phyloP scores from a whole-genome alignment of 2,888 invertebrate genomes.

The Conops quadrifasciatus region DNA sequence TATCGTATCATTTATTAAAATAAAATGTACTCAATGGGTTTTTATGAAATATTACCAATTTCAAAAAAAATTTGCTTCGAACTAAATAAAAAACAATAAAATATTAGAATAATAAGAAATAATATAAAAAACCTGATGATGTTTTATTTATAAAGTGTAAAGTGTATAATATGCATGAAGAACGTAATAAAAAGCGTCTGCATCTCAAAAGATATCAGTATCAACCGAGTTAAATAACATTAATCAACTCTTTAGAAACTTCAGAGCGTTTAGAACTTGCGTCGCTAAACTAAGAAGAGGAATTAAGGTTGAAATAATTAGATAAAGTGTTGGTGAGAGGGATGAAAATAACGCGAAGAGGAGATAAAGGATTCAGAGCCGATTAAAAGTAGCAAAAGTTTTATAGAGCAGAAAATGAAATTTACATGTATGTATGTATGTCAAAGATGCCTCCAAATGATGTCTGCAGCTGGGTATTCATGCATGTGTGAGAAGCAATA shows the following conservation, averaged over 20 bases:
- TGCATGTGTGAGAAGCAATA: constrained; percentile 7
- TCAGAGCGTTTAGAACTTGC: neutral
- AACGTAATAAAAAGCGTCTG: neutral
- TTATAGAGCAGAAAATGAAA: constrained; percentile 33
- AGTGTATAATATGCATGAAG: too few species aligned
- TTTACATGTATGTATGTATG: constrained; percentile 15
- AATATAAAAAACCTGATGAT: too few species aligned
- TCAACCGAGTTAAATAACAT: neutral
- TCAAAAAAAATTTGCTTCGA: constrained; percentile 3
- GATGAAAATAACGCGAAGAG: neutral
- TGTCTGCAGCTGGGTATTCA: neutral
- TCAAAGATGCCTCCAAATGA: neutral
- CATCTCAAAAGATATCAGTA: neutral
- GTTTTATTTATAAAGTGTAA: too few species aligned
- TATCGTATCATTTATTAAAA: too few species aligned
- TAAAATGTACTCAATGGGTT: too few species aligned
- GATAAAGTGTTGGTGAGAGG: neutral
- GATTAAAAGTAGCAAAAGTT: constrained; percentile 28
- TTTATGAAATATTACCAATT: too few species aligned
- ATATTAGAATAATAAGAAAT: constrained; percentile 5
- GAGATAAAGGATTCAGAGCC: constrained; percentile 31
- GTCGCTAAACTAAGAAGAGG: too few species aligned
- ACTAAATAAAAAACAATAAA: neutral
- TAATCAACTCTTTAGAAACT: neutral
- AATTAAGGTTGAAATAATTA: neutral